A percentile compares a stretch with the other conserved stretches of the same genome.
Evolutionary conservation across 2,797 vertebrate genomes (phyloP).

Genomic region (Spinus olivaceus): DNA sequence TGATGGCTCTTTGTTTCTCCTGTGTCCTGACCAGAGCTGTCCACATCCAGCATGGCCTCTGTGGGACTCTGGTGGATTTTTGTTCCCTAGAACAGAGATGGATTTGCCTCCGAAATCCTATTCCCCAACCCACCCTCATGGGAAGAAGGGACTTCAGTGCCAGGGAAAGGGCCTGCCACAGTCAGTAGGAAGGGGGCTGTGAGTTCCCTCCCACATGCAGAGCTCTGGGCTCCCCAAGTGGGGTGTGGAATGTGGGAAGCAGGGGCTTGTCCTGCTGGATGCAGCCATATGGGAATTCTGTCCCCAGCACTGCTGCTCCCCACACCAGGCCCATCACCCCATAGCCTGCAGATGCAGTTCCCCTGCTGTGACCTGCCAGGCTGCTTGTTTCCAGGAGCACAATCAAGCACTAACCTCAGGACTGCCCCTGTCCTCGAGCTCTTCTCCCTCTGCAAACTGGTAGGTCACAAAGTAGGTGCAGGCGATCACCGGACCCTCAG

Average conservation of each 20-base stretch:
- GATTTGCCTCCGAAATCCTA: neutral
- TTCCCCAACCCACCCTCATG: neutral
- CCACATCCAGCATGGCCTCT: accelerated
- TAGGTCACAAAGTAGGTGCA: conserved; percentile 82
- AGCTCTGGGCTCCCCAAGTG: accelerated
- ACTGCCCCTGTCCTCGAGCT: neutral
- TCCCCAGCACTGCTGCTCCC: neutral
- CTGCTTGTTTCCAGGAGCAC: neutral
- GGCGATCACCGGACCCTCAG: conserved; percentile 67
- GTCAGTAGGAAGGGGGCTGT: neutral
- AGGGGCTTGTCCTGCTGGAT: neutral
- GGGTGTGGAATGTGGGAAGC: neutral
- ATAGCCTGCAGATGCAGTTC: neutral
- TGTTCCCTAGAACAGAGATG: neutral
- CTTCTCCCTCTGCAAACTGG: conserved; percentile 68
- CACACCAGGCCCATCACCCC: accelerated
- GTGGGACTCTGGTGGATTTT: accelerated
- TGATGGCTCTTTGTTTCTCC: neutral
- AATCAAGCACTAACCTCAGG: neutral
- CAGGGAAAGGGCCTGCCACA: neutral
- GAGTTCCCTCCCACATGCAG: accelerated
- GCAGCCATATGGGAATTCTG: neutral
- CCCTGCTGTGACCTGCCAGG: neutral
- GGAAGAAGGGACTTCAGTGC: neutral
- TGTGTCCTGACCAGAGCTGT: neutral